Evolutionary conservation across 2,888 invertebrate species (phyloP), one percentile per base, ranked within the genome.

Genomic region (Blastobasis lacticolella): DNA sequence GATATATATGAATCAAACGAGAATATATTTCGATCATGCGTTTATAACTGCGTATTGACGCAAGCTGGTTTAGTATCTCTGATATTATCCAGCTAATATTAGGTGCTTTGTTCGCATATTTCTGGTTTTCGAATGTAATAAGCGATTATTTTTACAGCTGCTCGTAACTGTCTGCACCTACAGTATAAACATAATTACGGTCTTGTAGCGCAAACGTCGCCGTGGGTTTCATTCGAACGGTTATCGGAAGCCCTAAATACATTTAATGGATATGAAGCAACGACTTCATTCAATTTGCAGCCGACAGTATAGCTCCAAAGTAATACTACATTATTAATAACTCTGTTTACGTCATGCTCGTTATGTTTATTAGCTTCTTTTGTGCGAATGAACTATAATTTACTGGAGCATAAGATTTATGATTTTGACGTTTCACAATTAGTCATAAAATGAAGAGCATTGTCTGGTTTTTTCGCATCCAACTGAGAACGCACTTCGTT

Each of bases 21-120:
- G 46, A 55, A 55, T 58, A 47, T 64, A 59, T 62, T 61, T 60
- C 62, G 60, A 56, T 67, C 61, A 56, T 62, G 60, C 58, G 57
- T 65, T 68, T 65, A 63, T 69, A 64, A 65, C 56, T 59, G 61
- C 51, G 57, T 54, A 66, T 70, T 75, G 73, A 73, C 75, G 73
- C 74, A 45, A 23, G 37, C 9, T 38, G 44, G 48, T 54, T 54
- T 48, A 51, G 47, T 54, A 50, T 50, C 50, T 52, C 48, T 10
- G 43, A 55, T 52, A 52, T 54, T 46, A 50, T 51, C 40, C 69
- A 73, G 58, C 46, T 59, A 62, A 66, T 66, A 69, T 69, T 66
- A 67, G 58, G 61, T 63, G 65, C 66, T 73, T 73, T 69, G 66
- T 69, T 71, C 56, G 56, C 62, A 64, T 69, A 66, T 67, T 66